Conservation (phyloP, 2,113 vertebrate genomes). For the Emydocephalus ijimae region DNA sequence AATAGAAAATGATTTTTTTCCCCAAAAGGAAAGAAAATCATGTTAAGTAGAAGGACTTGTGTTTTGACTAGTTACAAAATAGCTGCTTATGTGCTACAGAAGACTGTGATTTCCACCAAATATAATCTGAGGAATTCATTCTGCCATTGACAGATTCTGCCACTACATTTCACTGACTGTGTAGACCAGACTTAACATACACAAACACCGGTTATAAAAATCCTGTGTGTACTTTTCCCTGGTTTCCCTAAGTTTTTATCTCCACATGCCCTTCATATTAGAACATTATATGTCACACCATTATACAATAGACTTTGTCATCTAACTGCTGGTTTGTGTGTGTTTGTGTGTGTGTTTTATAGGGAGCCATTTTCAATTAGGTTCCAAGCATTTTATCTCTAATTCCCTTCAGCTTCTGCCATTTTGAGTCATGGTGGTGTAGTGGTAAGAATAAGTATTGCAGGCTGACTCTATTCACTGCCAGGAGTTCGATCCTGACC, state of each 20-base stretch:
- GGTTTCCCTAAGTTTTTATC: constrained; percentile 57
- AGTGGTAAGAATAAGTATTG: not conserved
- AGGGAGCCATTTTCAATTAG: constrained; percentile 72
- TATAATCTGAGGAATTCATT: not conserved
- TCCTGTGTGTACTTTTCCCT: constrained; percentile 22
- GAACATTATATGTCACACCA: constrained; percentile 54
- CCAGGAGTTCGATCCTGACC: not conserved
- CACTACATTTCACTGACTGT: not conserved
- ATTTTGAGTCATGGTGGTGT: not conserved
- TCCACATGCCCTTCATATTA: constrained; percentile 61
- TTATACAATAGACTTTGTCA: constrained; percentile 68
- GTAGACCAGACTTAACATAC: not conserved
- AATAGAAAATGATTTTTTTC: not conserved
- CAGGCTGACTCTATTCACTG: not conserved
- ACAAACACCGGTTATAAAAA: not conserved
- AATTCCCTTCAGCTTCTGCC: constrained; percentile 60
- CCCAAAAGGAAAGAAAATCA: not conserved
- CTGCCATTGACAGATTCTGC: not conserved
- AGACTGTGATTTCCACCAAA: not conserved
- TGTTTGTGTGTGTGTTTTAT: constrained; percentile 46
- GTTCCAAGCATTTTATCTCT: constrained; percentile 66
- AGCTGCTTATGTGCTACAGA: not conserved
- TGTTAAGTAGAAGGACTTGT: not conserved
- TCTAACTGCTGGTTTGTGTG: constrained; percentile 56
- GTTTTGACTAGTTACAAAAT: not conserved